Evolutionary conservation across 2,888 invertebrate species (phyloP), one percentile per base, ranked within the genome.

Genomic region (Laothoe populi): DNA sequence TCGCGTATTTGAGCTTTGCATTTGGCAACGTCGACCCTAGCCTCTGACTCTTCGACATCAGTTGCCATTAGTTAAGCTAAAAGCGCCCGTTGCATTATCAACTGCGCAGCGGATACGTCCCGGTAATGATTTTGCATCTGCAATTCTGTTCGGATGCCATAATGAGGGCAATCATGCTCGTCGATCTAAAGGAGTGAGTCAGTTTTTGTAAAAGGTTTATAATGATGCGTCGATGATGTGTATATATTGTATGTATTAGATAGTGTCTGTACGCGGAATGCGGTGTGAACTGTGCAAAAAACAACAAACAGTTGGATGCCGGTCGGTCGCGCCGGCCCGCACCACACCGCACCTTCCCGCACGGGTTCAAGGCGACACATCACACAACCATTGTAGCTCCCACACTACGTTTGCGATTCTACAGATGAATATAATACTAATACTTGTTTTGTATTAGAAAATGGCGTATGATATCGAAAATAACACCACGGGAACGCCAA

Each of bases 231-330:
- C 60, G 63, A 66, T 62, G 62, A 57, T 31, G 40, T 67, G 66
- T 70, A 67, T 70, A 66, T 70, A 66, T 64, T 23, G 63, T 66
- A 63, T 53, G 44, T 57, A 35, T 57, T 42, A 5, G 10, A 31
- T 61, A 31, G 23, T 19, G 49, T 53, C 53, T 16, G 49, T 59
- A 62, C 53, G 42, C 49, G 64, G 60, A 64, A 68, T 65, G 64
- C 60, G 65, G 68, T 70, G 72, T 67, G 74, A 72, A 75, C 65
- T 66, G 63, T 69, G 68, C 68, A 67, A 72, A 69, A 69, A 73
- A 72, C 69, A 76, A 77, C 68, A 77, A 75, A 74, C 66, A 71
- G 42, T 59, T 44, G 7, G 48, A 61, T 59, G 63, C 49, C 61
- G 45, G 21, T 24, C 35, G 61, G 45, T 60, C 42, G 59, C 46